Evolutionary conservation across 2,888 invertebrate species (phyloP).

Genomic region (Cremastinae sp.): DNA sequence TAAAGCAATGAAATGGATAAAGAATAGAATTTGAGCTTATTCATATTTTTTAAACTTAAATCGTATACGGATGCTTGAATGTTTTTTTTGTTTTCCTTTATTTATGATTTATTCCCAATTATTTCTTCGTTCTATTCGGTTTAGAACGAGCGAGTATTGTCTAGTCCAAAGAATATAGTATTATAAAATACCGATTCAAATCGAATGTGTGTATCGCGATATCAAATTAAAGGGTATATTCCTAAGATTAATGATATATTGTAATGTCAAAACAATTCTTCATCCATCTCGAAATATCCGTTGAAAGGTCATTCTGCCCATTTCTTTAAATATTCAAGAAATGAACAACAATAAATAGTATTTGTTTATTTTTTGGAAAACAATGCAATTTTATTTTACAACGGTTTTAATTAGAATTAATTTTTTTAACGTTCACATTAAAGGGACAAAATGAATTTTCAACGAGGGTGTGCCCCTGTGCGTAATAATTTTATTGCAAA

Average conservation of each 20-base stretch:
- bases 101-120: conserved; percentile 66
- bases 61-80: conserved; percentile 15
- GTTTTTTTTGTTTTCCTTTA: conserved; percentile 67
- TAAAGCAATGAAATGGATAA: background rate
- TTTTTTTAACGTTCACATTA: conserved; percentile 12
- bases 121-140: conserved; percentile 69
- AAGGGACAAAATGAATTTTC: background rate
- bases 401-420: conserved; percentile 25
- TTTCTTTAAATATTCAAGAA: too few species aligned
- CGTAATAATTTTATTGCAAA: conserved; percentile 50
- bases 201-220: conserved; percentile 28
- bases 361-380: conserved; percentile 57
- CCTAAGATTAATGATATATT: conserved; percentile 2
- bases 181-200: conserved; percentile 42
- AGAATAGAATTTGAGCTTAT: too few species aligned
- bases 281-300: conserved; percentile 6
- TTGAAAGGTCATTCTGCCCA: conserved; percentile 1
- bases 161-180: conserved; percentile 73
- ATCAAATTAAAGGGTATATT: conserved; percentile 35
- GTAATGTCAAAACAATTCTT: conserved; percentile 12
- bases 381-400: conserved; percentile 66
- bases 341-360: conserved; percentile 7
- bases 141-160: conserved; percentile 75
- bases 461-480: background rate
- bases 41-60: too few species aligned